These are phyloP conservation scores for Anisognathus igniventris DNA, from an alignment of 2,797 vertebrate species.

Conservation along the genomic window DNA sequence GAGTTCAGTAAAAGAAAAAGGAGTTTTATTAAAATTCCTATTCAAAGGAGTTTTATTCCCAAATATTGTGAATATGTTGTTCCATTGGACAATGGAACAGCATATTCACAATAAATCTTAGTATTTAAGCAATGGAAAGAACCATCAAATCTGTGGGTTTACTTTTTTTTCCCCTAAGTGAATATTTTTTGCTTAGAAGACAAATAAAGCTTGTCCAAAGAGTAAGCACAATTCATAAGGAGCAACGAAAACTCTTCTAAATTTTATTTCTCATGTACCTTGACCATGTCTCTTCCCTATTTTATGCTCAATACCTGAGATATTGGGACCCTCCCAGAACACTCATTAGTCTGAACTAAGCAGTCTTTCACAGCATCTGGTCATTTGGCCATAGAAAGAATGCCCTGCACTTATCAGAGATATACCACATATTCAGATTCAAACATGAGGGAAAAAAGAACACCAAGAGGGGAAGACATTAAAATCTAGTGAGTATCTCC, in stretches of 20 bases:
- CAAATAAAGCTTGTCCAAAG: background rate
- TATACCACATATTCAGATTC: background rate
- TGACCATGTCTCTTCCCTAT: background rate
- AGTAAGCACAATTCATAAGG: background rate
- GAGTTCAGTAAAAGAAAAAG: background rate
- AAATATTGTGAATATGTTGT: background rate
- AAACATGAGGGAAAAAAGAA: background rate
- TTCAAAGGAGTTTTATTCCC: background rate
- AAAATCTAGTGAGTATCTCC: background rate
- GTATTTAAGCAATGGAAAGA: background rate
- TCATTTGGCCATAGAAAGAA: background rate
- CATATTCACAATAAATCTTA: background rate
- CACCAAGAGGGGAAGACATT: background rate
- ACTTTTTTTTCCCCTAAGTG: background rate
- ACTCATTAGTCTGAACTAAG: background rate
- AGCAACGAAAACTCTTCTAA: background rate
- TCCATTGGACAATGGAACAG: background rate
- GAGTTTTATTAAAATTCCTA: background rate
- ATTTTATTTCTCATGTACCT: background rate
- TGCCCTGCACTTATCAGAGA: background rate
- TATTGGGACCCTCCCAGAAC: background rate
- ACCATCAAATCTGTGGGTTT: background rate
- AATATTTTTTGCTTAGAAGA: background rate
- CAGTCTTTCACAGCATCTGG: background rate
- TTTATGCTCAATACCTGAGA: background rate